These are phyloP conservation scores for Whitmania pigra DNA, from an alignment of 1,140 invertebrate genomes.

Conservation along the genomic window DNA sequence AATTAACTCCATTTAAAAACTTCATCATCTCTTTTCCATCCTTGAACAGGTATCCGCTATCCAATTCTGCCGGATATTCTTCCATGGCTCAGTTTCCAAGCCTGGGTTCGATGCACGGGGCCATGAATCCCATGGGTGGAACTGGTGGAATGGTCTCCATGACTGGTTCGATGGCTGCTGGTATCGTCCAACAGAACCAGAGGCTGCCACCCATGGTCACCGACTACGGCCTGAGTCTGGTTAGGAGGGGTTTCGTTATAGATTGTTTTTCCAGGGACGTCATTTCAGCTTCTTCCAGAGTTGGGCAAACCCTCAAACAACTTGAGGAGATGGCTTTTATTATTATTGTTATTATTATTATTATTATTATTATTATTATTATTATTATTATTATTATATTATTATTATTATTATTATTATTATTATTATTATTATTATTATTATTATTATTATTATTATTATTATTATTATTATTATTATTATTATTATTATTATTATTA, in stretches of 20 bases:
- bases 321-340: too few species aligned
- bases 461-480: too few species aligned
- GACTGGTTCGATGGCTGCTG: neutral
- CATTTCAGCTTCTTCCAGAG: neutral
- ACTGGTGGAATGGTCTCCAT: constrained; percentile 5
- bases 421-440: too few species aligned
- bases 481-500: too few species aligned
- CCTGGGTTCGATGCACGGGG: constrained; percentile 13
- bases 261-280: neutral
- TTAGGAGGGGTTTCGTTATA: neutral
- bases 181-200: constrained; percentile 8
- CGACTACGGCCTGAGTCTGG: constrained; percentile 16
- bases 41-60: neutral
- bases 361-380: too few species aligned
- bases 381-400: too few species aligned
- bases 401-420: too few species aligned
- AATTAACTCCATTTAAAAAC: neutral
- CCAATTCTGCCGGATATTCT: constrained; percentile 8
- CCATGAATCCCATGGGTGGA: constrained; percentile 14
- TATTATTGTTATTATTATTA: too few species aligned
- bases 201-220: neutral
- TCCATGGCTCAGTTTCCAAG: constrained; percentile 18
- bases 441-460: too few species aligned
- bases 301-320: too few species aligned
- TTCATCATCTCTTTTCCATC: neutral